These are phyloP conservation scores for Aphyosemion australe DNA, from an alignment of 2,113 vertebrate species.

Conservation along the genomic window DNA sequence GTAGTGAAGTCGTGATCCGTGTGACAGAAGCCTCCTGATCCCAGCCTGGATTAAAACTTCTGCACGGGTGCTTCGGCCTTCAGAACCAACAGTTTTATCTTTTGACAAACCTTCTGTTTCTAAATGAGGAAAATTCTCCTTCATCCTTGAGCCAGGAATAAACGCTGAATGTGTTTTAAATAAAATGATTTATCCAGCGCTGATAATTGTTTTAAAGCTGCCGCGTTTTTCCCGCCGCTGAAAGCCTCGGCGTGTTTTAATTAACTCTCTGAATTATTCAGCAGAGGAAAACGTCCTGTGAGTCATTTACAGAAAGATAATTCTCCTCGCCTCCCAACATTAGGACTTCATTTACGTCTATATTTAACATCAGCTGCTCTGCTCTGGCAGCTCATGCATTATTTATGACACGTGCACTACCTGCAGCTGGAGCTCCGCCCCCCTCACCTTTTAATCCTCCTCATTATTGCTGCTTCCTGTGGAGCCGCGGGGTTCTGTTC, in stretches of 20 bases:
- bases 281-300: conserved; percentile 1
- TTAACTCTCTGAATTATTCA: conserved; percentile 40
- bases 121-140: too few relatives aligned
- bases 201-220: neutral
- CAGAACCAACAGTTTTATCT: too few relatives aligned
- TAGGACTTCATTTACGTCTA: conserved; percentile 57
- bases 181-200: neutral
- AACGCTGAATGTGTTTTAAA: neutral
- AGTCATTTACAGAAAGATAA: conserved; percentile 55
- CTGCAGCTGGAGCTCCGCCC: conserved; percentile 48
- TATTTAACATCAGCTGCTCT: conserved; percentile 64
- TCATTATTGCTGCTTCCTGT: conserved; percentile 48
- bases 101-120: too few relatives aligned
- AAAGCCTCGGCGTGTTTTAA: conserved; percentile 29
- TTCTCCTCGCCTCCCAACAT: conserved; percentile 47
- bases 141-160: too few relatives aligned
- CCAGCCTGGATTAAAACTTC: too few relatives aligned
- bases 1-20: too few relatives aligned
- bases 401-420: conserved; percentile 59
- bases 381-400: conserved; percentile 54
- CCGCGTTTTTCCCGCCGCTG: conserved; percentile 4
- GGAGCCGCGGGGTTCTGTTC: neutral
- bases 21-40: too few relatives aligned
- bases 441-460: conserved; percentile 52
- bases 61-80: too few relatives aligned